A percentile compares a stretch with the other conserved stretches of the same genome.
phyloP scores from a whole-genome alignment of 2,797 vertebrate genomes.

The Sebastes hubbsi region DNA sequence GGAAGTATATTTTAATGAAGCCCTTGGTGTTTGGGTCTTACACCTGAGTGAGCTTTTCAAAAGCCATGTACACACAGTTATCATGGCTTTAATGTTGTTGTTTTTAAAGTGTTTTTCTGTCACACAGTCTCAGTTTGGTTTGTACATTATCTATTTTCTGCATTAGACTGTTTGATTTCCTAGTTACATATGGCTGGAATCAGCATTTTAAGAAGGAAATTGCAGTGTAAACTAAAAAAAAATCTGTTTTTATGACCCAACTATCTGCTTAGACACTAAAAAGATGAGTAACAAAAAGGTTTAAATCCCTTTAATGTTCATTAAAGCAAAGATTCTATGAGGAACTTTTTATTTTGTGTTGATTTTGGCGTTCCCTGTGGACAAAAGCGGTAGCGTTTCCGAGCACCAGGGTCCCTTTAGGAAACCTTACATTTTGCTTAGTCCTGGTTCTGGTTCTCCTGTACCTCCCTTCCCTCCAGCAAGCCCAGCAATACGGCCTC shows the following conservation, averaged over 20 bases:
- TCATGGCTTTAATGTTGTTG: neutral
- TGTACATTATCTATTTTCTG: neutral
- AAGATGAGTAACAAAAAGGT: neutral
- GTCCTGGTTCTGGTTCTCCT: too few relatives aligned
- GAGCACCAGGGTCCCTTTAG: too few relatives aligned
- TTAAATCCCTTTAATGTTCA: neutral
- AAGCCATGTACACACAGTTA: neutral
- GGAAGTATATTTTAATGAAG: slow-evolving; percentile 51
- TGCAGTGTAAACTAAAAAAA: neutral
- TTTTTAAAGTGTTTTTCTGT: neutral
- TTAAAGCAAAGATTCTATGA: neutral
- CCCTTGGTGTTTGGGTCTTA: slow-evolving; percentile 27
- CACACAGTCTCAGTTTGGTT: neutral
- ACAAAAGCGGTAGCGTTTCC: too few relatives aligned
- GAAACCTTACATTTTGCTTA: too few relatives aligned
- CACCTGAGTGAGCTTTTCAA: slow-evolving; percentile 6
- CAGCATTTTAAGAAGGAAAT: neutral
- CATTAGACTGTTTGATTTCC: neutral
- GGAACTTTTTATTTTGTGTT: too few relatives aligned
- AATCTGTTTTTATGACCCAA: neutral
- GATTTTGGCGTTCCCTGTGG: too few relatives aligned
- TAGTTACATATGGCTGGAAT: neutral
- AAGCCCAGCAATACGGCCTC: too few relatives aligned
- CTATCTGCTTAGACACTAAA: neutral
- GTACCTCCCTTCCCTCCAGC: too few relatives aligned